Evolutionary conservation across 2,888 invertebrate genomes (phyloP).

Genomic region (Chloroclystis v-ata): DNA sequence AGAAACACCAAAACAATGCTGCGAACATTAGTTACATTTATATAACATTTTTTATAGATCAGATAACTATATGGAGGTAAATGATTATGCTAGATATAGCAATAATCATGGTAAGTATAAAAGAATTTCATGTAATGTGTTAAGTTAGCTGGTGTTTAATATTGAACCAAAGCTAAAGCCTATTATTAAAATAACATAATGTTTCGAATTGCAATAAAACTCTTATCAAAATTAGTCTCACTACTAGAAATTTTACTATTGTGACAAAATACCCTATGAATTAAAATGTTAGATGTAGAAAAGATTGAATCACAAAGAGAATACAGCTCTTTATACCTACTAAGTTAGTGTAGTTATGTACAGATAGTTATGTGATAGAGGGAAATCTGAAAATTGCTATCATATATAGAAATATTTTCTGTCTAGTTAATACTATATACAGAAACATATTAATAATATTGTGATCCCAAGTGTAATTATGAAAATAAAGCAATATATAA

Average conservation of each 20-base stretch:
- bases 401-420: neutral
- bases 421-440: neutral
- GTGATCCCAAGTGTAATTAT: too few species aligned
- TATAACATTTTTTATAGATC: too few species aligned
- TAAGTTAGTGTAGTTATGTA: conserved; percentile 19
- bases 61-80: too few species aligned
- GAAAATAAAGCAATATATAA: too few species aligned
- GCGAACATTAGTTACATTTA: too few species aligned
- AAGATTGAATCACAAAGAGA: conserved; percentile 20
- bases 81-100: too few species aligned
- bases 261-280: neutral
- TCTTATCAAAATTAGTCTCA: neutral
- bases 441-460: too few species aligned
- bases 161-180: too few species aligned
- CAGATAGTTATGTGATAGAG: conserved; percentile 8
- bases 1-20: too few species aligned
- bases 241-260: neutral
- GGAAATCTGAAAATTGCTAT: conserved; percentile 2
- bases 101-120: too few species aligned
- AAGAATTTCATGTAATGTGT: too few species aligned
- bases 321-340: conserved; percentile 14
- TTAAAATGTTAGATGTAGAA: conserved; percentile 1
- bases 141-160: too few species aligned
- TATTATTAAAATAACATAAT: neutral
- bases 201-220: neutral